Evolutionary conservation across 1,140 invertebrate genomes (phyloP).

Genomic region (Cotesia chilonis): DNA sequence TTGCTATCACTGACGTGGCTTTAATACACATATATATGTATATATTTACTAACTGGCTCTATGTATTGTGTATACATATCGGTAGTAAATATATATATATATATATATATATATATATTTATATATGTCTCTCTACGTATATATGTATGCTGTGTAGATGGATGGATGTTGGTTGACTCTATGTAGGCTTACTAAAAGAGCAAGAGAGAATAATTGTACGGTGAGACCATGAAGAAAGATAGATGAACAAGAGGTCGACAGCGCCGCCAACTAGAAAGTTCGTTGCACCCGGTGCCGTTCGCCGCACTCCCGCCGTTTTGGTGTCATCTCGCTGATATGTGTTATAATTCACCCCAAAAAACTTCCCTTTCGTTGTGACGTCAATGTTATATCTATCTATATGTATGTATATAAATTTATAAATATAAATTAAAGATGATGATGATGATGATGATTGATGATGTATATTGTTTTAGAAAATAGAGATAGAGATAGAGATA

Average conservation of each 20-base stretch:
- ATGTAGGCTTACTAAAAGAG: background rate
- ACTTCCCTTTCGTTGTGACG: conserved; percentile 16
- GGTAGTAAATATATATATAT: too few relatives aligned
- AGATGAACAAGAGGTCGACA: conserved; percentile 26
- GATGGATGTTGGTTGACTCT: background rate
- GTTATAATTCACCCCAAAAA: conserved; percentile 20
- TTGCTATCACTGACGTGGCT: conserved; percentile 11
- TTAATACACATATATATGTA: too few relatives aligned
- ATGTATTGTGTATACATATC: background rate
- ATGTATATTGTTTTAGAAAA: too few relatives aligned
- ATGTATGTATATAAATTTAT: too few relatives aligned
- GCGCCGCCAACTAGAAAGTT: conserved; percentile 47
- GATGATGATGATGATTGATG: too few relatives aligned
- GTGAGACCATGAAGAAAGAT: conserved; percentile 33
- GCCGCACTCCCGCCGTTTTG: conserved; percentile 48
- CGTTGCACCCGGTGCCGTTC: conserved; percentile 60
- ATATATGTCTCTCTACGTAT: background rate
- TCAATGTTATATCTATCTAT: background rate
- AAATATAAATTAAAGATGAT: too few relatives aligned
- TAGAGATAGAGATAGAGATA: too few relatives aligned
- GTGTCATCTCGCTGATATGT: conserved; percentile 14
- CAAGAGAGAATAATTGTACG: conserved; percentile 29
- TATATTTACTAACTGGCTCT: background rate
- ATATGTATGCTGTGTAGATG: background rate
- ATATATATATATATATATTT: too few relatives aligned